Base-by-base conservation (phyloP, 2,888 invertebrate genomes). In the Dicyrtoma fusca region DNA sequence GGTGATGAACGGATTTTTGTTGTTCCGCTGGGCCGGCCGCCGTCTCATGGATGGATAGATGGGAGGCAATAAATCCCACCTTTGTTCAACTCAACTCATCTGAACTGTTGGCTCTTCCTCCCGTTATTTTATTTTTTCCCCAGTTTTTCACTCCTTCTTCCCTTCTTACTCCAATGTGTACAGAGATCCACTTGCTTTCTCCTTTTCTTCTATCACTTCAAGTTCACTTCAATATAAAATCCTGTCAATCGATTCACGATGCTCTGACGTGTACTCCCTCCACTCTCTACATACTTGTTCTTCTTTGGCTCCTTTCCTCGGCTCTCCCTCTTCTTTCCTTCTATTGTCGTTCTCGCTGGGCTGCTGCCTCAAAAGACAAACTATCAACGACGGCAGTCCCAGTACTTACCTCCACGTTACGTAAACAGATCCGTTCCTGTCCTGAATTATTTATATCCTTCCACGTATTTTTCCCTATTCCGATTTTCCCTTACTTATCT, bases 31-130 rank as follows among this genome's bases (percentile, higher is more conserved):
- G 45, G 63, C 47, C 65, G 25, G 49, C 49, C 49, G 25, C 65
- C 34, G 51, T 44, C 61, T 61, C 61, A 44, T 61, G 55, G 63
- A 66, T 71, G 74, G 73, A 72, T 72, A 73, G 66, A 72, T 72
- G 75, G 72, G 71, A 73, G 68, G 77, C 77, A 77, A 77, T 77
- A 77, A 77, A 77, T 77, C 77, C 77, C 76, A 77, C 77, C 77
- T 77, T 76, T 75, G 75, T 76, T 74, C 53, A 65, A 64, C 61
- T 74, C 65, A 51, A 51, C 68, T 64, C 64, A 42, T 57, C 19
- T 47, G 8, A n/a, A 53, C 25, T 59, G 59, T 19, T 49, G 42
- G 53, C 26, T 65, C 65, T 17, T 25, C 59, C n/a, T n/a, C 65
- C 45, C 49, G 21, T 63, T 47, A 49, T 44, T 62, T 42, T 34